Evolutionary conservation across 2,888 invertebrate species (phyloP), one percentile per base, ranked within the genome.

Genomic region (Ophion ventricosus): DNA sequence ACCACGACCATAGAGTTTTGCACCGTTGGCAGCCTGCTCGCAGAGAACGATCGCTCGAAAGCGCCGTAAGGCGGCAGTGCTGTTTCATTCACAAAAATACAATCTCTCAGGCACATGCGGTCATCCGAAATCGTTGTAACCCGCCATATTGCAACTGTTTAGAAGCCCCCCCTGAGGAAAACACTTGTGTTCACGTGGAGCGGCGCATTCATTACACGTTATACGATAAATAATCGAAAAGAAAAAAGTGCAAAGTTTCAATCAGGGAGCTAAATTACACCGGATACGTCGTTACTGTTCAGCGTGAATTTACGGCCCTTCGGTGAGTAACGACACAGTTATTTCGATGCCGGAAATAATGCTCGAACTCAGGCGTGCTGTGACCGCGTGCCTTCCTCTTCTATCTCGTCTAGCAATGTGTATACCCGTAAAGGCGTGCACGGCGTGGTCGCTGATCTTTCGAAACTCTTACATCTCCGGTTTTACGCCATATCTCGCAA

Each of bases 171-270:
- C 92, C 94, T 90, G 93, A 94, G 59, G 59, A 66, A 73, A 95
- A 95, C 95, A 95, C 74, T 95, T 95, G 95, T 94, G 95, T 95
- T 95, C 95, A 95, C 96, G 96, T 96, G 96, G 95, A 95, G 92
- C 81, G 76, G 73, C 73, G 59, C 66, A 80, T 40, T 73, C 59
- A 76, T 49, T 26, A 54, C 91, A 88, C 83, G 80, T 66, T 40
- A n/a, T n/a, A 66, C 56, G 66, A 80, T 56, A 43, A 83, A 54
- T 61, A 56, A 49, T 83, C 57, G 40, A 76, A 57, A 40, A 66
- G 40, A 76, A 57, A 40, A 66, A 69, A 83, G 82, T 85, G 86
- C 74, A 76, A 14, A 61, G 70, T 66, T 74, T 10, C 14, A 49
- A 57, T 40, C 66, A 73, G 78, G 74, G 78, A 75, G 77, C 43